These are phyloP conservation scores for Silvanus unidentatus DNA, from an alignment of 2,888 invertebrate genomes.

Conservation along the genomic window DNA sequence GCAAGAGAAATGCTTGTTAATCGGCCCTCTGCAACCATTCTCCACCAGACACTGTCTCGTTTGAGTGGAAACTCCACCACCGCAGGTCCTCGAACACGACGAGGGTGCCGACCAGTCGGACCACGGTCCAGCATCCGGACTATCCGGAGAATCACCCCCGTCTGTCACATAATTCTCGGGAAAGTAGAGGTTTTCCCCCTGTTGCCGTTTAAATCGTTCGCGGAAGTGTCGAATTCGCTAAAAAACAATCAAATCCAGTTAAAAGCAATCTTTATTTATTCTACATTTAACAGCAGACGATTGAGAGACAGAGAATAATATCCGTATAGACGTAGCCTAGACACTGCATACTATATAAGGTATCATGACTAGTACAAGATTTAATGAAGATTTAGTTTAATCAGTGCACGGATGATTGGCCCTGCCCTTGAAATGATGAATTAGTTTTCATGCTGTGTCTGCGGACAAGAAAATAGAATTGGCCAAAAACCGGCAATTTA, in stretches of 20 bases:
- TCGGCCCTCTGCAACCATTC: conserved; percentile 65
- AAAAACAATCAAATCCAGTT: conserved; percentile 17
- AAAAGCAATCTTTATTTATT: too few relatives aligned
- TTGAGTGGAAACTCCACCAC: conserved; percentile 86
- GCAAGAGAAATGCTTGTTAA: conserved; percentile 82
- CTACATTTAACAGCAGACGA: too few relatives aligned
- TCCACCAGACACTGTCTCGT: conserved; percentile 70
- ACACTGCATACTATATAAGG: too few relatives aligned
- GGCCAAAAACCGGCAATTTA: too few relatives aligned
- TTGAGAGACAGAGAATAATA: background rate
- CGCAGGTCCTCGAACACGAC: conserved; percentile 85
- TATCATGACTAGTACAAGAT: too few relatives aligned
- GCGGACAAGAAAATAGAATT: too few relatives aligned
- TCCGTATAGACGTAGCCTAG: too few relatives aligned
- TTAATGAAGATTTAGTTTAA: too few relatives aligned
- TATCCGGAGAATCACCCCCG: conserved; percentile 57
- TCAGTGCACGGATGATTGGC: too few relatives aligned
- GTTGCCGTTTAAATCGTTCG: conserved; percentile 70
- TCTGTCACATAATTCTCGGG: conserved; percentile 68
- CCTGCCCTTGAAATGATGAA: too few relatives aligned
- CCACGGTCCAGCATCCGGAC: conserved; percentile 64
- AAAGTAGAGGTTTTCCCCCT: conserved; percentile 66
- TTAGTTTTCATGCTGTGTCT: too few relatives aligned
- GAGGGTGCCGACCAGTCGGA: conserved; percentile 78
- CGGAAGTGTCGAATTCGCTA: conserved; percentile 57